Conservation (phyloP, 2,888 invertebrate species). For the Tuberolachnus salignus region DNA sequence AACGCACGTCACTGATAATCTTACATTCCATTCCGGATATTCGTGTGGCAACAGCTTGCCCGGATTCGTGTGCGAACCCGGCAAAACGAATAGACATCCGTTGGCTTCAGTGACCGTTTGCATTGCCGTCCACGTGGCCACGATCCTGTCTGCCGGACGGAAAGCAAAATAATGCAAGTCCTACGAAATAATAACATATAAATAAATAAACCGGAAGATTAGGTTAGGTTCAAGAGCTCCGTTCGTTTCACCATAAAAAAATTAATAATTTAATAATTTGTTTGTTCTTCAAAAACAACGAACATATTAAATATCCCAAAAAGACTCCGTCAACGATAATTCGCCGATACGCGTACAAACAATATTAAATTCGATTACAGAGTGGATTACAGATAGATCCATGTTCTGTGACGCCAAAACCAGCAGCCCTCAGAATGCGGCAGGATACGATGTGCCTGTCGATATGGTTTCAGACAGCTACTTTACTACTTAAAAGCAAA, state of each 20-base stretch:
- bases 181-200: constrained; percentile 63
- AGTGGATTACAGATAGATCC: no score
- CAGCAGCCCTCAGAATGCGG: no score
- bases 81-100: constrained; percentile 81
- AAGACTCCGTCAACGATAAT: no score
- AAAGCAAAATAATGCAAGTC: constrained; percentile 89
- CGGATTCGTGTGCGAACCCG: constrained; percentile 72
- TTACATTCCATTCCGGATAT: constrained; percentile 69
- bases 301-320: no score
- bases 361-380: no score
- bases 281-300: no score
- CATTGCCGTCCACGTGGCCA: constrained; percentile 89
- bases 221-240: no score
- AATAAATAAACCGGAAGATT: background rate
- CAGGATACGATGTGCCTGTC: no score
- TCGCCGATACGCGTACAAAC: no score
- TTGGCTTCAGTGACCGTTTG: constrained; percentile 76
- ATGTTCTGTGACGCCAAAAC: no score
- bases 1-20: constrained; percentile 60
- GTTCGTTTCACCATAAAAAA: background rate
- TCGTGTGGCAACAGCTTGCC: constrained; percentile 70
- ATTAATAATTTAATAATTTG: background rate
- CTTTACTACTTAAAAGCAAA: no score
- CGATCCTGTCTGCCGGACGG: constrained; percentile 78
- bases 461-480: no score